phyloP scores from a whole-genome alignment of 2,888 invertebrate species.

The Linnaemya vulpina region DNA sequence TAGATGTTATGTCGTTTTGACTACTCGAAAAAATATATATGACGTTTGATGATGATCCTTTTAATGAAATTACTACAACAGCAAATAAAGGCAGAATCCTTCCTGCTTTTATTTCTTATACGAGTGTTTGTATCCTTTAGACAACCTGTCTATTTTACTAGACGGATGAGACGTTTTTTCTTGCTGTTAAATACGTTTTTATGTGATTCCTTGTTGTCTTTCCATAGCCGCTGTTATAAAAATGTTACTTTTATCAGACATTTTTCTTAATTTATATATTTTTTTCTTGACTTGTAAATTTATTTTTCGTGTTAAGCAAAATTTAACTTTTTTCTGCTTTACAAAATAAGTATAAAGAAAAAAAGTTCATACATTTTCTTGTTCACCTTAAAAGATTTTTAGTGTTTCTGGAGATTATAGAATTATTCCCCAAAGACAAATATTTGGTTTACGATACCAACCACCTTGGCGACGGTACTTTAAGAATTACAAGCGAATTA shows the following conservation, averaged over 20 bases:
- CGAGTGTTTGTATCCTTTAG: not conserved
- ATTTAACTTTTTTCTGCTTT: conserved; percentile 6
- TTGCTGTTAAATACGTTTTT: conserved; percentile 39
- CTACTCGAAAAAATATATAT: not conserved
- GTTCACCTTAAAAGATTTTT: conserved; percentile 53
- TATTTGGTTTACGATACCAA: conserved; percentile 56
- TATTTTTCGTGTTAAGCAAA: conserved; percentile 63
- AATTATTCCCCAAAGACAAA: conserved; percentile 69
- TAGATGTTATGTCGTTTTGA: conserved; percentile 1
- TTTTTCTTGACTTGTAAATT: conserved; percentile 63
- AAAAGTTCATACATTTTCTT: conserved; percentile 30
- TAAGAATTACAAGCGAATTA: conserved; percentile 12
- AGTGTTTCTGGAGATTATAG: conserved; percentile 57
- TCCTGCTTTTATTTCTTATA: not conserved
- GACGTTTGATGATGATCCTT: conserved; percentile 39
- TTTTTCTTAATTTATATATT: conserved; percentile 61
- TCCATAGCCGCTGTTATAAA: not conserved
- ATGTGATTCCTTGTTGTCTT: conserved; percentile 34
- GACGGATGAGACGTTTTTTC: conserved; percentile 34
- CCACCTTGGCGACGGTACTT: conserved; percentile 11
- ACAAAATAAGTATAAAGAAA: conserved; percentile 19
- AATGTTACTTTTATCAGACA: conserved; percentile 39
- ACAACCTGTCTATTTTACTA: conserved; percentile 36
- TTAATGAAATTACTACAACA: conserved; percentile 53
- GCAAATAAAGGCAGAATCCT: conserved; percentile 6